A percentile compares a stretch with the other conserved stretches of the same genome.
Conservation (phyloP, 2,888 invertebrate genomes). For the Electrophaes corylata region DNA sequence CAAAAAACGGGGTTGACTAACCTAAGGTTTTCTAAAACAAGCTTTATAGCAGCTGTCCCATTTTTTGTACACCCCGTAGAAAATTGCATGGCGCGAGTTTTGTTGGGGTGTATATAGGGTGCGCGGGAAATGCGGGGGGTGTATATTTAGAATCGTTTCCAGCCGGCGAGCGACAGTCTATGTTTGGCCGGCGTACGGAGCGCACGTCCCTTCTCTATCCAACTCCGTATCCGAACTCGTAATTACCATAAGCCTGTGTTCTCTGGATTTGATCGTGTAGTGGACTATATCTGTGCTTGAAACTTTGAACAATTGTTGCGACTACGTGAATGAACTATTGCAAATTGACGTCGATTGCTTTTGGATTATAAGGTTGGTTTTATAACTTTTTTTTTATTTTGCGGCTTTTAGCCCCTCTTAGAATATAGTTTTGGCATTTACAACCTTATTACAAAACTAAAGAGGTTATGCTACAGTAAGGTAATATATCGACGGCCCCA, state of each 20-base stretch:
- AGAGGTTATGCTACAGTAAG: background rate
- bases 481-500: too few species aligned
- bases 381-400: constrained; percentile 1
- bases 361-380: constrained; percentile 65
- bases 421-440: too few species aligned
- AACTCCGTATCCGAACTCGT: constrained; percentile 61
- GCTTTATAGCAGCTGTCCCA: constrained; percentile 22
- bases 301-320: constrained; percentile 30
- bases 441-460: background rate
- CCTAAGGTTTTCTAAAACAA: background rate
- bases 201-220: constrained; percentile 59
- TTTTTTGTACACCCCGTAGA: constrained; percentile 32
- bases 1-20: background rate
- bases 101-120: constrained; percentile 29
- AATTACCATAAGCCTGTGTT: constrained; percentile 67
- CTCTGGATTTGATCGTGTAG: constrained; percentile 42
- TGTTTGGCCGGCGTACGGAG: constrained; percentile 63
- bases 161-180: constrained; percentile 68
- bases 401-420: background rate
- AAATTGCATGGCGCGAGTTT: constrained; percentile 46
- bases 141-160: constrained; percentile 79
- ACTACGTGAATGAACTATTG: constrained; percentile 58
- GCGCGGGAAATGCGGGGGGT: constrained; percentile 76
- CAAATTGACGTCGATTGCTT: constrained; percentile 48
- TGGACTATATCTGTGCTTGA: constrained; percentile 45